These are phyloP conservation scores for Villa cingulata DNA, from an alignment of 2,888 invertebrate species.

Conservation along the genomic window DNA sequence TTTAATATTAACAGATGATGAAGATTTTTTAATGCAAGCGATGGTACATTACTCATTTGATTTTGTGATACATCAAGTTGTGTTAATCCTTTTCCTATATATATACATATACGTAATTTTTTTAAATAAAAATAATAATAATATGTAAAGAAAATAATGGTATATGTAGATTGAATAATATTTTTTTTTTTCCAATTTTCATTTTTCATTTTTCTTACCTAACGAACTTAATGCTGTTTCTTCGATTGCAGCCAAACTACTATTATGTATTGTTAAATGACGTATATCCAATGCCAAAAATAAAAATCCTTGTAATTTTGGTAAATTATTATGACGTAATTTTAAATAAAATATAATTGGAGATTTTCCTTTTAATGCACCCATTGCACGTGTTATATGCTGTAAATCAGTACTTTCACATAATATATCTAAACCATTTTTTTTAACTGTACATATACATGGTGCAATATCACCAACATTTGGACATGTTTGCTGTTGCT, in stretches of 20 bases:
- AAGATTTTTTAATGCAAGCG: slow-evolving; percentile 62
- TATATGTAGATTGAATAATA: background rate
- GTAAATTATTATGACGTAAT: slow-evolving; percentile 70
- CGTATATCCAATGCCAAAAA: slow-evolving; percentile 78
- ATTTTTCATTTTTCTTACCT: slow-evolving; percentile 41
- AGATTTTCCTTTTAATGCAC: slow-evolving; percentile 62
- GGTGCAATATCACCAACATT: slow-evolving; percentile 59
- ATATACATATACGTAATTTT: background rate
- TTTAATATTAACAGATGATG: slow-evolving; percentile 75
- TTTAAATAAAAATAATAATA: background rate
- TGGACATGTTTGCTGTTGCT: slow-evolving; percentile 56
- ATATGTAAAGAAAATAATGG: background rate
- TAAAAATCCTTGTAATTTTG: slow-evolving; percentile 72
- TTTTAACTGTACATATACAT: slow-evolving; percentile 73
- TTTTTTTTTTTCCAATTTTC: background rate
- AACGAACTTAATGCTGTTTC: slow-evolving; percentile 77
- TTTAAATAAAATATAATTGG: slow-evolving; percentile 78
- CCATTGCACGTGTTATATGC: slow-evolving; percentile 70
- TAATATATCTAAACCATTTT: slow-evolving; percentile 74
- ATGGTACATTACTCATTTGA: slow-evolving; percentile 65
- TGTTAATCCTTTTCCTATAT: slow-evolving; percentile 67
- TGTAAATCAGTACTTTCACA: slow-evolving; percentile 75
- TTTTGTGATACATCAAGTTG: slow-evolving; percentile 82
- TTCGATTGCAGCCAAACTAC: slow-evolving; percentile 74
- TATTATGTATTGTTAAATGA: slow-evolving; percentile 78